Evolutionary conservation across 2,113 vertebrate genomes (phyloP).

Genomic region (Notiomystis cincta): DNA sequence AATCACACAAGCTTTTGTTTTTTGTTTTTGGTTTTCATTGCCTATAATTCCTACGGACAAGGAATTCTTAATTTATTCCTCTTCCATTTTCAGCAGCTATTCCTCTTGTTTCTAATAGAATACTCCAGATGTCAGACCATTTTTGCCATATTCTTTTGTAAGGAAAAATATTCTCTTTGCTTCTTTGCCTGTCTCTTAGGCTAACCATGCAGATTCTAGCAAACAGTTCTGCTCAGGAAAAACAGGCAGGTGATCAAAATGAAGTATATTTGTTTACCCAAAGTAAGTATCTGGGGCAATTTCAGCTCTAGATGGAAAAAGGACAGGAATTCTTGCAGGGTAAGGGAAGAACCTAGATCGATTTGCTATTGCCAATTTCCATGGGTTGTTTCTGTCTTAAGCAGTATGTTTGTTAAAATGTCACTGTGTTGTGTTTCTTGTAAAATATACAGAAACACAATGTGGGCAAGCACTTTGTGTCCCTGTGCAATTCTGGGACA

Average conservation of each 20-base stretch:
- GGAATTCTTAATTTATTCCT: not conserved
- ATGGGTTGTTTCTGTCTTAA: not conserved
- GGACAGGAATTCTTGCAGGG: not conserved
- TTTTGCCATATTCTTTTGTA: not conserved
- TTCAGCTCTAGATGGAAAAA: not conserved
- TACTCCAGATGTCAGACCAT: not conserved
- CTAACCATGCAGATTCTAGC: not conserved
- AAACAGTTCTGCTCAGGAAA: not conserved
- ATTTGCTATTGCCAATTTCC: not conserved
- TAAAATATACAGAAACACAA: not conserved
- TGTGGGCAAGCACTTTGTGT: not conserved
- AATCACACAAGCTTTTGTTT: not conserved
- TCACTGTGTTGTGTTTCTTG: not conserved
- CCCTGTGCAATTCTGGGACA: not conserved
- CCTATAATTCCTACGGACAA: not conserved
- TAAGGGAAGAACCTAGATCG: not conserved
- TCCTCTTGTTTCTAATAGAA: not conserved
- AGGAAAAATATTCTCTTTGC: not conserved
- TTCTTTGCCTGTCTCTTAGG: not conserved
- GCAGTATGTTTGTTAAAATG: not conserved
- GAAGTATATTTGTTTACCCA: not conserved
- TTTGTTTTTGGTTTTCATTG: not conserved
- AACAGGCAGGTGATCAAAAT: not conserved
- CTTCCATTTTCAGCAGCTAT: not conserved
- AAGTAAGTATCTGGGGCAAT: not conserved